phyloP scores from a whole-genome alignment of 53 echinoderm and acorn worm genomes.

The Stichopus horrens region DNA sequence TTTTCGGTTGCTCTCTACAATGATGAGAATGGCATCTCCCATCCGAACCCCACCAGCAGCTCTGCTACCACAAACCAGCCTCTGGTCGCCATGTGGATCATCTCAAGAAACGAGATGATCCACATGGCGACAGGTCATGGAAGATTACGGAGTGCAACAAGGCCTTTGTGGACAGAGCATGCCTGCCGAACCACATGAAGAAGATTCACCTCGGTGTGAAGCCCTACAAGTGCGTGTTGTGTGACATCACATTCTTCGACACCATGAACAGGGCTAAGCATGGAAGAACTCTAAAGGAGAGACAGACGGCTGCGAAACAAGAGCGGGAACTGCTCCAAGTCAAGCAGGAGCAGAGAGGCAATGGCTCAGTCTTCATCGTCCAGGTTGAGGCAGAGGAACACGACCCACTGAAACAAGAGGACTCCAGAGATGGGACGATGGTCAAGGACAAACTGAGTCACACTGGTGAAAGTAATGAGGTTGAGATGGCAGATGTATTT shows the following conservation, averaged over 20 bases:
- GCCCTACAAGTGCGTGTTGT: slow-evolving; percentile 44
- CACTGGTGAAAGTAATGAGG: not conserved
- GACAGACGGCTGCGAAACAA: slow-evolving; percentile 23
- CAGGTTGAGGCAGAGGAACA: not conserved
- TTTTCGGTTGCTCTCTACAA: slow-evolving; percentile 40
- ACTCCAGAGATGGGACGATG: not conserved
- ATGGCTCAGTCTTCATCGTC: not conserved
- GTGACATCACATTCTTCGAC: slow-evolving; percentile 45
- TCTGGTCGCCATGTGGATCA: slow-evolving; percentile 15
- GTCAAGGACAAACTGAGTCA: not conserved
- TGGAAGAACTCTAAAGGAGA: slow-evolving; percentile 34
- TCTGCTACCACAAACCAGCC: not conserved
- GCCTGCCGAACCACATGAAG: slow-evolving; percentile 47
- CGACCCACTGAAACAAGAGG: not conserved
- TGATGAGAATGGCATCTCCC: slow-evolving; percentile 29
- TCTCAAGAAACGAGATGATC: slow-evolving; percentile 46
- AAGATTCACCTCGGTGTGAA: slow-evolving; percentile 30
- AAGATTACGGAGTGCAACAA: slow-evolving; percentile 43
- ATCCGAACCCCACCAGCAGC: not conserved
- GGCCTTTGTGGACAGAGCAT: slow-evolving; percentile 41
- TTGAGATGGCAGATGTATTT: slow-evolving; percentile 34
- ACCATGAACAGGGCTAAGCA: slow-evolving; percentile 30
- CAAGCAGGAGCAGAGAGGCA: slow-evolving; percentile 19
- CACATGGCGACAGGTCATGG: slow-evolving; percentile 43
- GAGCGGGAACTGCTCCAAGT: slow-evolving; percentile 26